phyloP scores from a whole-genome alignment of 2,888 invertebrate species.

The Drosophila robusta region DNA sequence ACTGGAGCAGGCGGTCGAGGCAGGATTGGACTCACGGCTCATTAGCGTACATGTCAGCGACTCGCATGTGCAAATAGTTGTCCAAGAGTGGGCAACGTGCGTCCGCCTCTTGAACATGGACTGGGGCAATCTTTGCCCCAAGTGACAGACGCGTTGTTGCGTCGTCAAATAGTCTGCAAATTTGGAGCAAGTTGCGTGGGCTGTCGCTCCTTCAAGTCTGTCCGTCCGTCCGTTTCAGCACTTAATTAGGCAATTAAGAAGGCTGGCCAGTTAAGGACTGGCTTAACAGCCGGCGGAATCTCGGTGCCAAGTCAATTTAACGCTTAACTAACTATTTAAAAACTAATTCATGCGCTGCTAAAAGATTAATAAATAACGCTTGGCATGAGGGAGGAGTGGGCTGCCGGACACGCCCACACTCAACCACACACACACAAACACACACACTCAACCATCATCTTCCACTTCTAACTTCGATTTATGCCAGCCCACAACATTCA shows the following conservation, averaged over 20 bases:
- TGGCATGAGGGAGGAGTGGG: slow-evolving; percentile 16
- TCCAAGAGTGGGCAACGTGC: slow-evolving; percentile 32
- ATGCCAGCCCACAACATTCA: slow-evolving; percentile 43
- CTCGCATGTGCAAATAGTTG: slow-evolving; percentile 32
- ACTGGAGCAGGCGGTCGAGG: neutral
- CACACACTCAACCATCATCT: slow-evolving; percentile 15
- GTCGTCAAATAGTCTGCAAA: slow-evolving; percentile 39
- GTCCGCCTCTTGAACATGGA: slow-evolving; percentile 6
- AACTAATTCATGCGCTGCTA: slow-evolving; percentile 51
- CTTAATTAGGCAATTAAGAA: slow-evolving; percentile 75
- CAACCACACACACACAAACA: slow-evolving; percentile 5
- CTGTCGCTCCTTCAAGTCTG: slow-evolving; percentile 33
- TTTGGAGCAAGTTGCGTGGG: slow-evolving; percentile 65
- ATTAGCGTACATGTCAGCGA: slow-evolving; percentile 66
- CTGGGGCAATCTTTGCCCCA: slow-evolving; percentile 17
- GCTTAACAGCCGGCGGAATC: slow-evolving; percentile 42
- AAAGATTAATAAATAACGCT: neutral
- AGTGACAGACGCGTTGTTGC: slow-evolving; percentile 14
- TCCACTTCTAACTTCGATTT: slow-evolving; percentile 26
- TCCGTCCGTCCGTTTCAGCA: slow-evolving; percentile 39
- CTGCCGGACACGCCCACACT: slow-evolving; percentile 19
- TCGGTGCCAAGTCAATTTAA: slow-evolving; percentile 69
- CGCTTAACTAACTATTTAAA: slow-evolving; percentile 74
- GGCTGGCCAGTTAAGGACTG: slow-evolving; percentile 53
- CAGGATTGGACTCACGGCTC: slow-evolving; percentile 41